Conservation (phyloP, 2,113 vertebrate genomes). For the Recurvirostra avosetta region DNA sequence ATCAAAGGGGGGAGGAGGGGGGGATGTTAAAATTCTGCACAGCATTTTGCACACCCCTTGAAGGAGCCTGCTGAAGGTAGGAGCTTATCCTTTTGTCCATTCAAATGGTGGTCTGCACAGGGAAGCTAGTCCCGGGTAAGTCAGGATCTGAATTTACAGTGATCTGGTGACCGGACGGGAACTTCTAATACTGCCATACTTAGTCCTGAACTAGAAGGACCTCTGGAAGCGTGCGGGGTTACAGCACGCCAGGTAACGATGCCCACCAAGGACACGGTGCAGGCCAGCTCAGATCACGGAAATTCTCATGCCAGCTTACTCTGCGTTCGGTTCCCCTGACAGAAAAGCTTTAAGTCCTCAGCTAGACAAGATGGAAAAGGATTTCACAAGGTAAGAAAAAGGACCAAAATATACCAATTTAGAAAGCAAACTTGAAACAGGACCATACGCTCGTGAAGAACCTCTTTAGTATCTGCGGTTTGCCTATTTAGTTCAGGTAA, state of each 20-base stretch:
- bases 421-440: neutral
- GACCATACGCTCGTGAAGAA: neutral
- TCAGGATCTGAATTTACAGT: neutral
- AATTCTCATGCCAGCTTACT: neutral
- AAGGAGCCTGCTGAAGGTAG: neutral
- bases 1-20: neutral
- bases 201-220: neutral
- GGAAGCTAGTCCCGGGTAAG: neutral
- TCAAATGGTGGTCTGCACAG: fast-evolving
- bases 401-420: neutral
- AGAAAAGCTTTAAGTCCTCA: neutral
- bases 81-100: neutral
- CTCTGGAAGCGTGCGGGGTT: fast-evolving
- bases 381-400: neutral
- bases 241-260: neutral
- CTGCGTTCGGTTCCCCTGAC: neutral
- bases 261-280: neutral
- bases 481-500: neutral
- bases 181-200: neutral
- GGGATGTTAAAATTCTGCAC: neutral
- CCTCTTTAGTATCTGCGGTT: neutral
- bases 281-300: neutral
- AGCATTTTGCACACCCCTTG: fast-evolving
- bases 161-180: fast-evolving
- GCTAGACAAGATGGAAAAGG: neutral